Conservation (phyloP, 2,113 vertebrate species). For the Apistogramma diplotaenia region DNA sequence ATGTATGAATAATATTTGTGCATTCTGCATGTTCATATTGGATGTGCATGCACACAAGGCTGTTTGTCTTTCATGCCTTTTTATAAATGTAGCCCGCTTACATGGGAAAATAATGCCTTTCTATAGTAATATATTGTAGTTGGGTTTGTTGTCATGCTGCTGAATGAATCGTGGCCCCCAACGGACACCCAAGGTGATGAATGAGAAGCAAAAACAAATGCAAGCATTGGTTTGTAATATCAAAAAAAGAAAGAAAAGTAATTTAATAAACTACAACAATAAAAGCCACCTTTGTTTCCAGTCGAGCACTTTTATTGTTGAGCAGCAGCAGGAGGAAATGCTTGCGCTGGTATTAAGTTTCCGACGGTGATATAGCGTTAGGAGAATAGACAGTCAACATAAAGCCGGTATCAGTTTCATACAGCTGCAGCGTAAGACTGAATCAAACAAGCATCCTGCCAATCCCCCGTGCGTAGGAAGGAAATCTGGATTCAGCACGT, state of each 20-base stretch:
- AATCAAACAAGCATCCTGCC: neutral
- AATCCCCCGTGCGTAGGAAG: neutral
- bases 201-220: neutral
- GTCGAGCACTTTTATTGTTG: neutral
- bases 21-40: neutral
- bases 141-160: neutral
- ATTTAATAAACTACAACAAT: neutral
- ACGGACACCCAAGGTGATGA: neutral
- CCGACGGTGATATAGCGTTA: neutral
- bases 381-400: neutral
- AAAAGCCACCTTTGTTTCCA: neutral
- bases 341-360: neutral
- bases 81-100: neutral
- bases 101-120: neutral
- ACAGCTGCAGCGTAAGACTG: neutral
- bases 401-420: neutral
- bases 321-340: neutral
- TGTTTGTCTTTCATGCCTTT: neutral
- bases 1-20: neutral
- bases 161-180: neutral
- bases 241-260: rapidly evolving
- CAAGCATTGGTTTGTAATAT: neutral
- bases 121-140: neutral
- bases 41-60: neutral
- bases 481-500: neutral